Percentiles rank a stretch among this genome's conserved stretches.
phyloP scores from a whole-genome alignment of 2,113 vertebrate species.

The Hippocampus zosterae region DNA sequence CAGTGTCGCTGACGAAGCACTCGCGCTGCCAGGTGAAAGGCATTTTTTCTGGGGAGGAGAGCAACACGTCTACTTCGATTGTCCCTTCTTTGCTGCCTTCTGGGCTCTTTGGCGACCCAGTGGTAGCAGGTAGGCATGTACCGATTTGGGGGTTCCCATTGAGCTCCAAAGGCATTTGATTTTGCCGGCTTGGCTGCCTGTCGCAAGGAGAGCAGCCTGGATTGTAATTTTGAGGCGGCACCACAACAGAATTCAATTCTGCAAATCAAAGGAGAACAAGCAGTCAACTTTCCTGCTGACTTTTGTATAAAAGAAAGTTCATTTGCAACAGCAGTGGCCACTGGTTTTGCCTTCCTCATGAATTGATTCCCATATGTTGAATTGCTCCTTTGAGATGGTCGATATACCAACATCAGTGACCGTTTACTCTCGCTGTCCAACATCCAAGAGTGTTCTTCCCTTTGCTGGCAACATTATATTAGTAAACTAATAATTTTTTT shows the following conservation, averaged over 20 bases:
- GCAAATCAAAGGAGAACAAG: background rate
- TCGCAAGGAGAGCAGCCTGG: background rate
- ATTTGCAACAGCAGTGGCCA: no score
- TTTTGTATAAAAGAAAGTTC: background rate
- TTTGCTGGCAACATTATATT: no score
- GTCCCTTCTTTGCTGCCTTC: conserved; percentile 1
- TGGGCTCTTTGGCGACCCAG: conserved; percentile 1
- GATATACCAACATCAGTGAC: no score
- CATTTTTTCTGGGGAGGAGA: conserved; percentile 35
- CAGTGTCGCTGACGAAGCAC: background rate
- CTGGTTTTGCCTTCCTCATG: no score
- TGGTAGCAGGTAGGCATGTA: background rate
- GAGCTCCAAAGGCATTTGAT: background rate
- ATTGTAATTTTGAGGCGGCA: background rate
- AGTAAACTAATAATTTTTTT: no score
- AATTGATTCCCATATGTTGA: no score
- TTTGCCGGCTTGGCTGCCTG: background rate
- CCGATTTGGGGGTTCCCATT: background rate
- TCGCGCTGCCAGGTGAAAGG: background rate
- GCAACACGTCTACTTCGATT: conserved; percentile 59
- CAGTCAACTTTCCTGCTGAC: background rate
- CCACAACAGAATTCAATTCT: background rate
- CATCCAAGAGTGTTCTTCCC: no score
- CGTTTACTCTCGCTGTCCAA: no score
- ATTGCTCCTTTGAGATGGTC: no score